Evolutionary conservation across 2,888 invertebrate species (phyloP).

Genomic region (Acronicta aceris): DNA sequence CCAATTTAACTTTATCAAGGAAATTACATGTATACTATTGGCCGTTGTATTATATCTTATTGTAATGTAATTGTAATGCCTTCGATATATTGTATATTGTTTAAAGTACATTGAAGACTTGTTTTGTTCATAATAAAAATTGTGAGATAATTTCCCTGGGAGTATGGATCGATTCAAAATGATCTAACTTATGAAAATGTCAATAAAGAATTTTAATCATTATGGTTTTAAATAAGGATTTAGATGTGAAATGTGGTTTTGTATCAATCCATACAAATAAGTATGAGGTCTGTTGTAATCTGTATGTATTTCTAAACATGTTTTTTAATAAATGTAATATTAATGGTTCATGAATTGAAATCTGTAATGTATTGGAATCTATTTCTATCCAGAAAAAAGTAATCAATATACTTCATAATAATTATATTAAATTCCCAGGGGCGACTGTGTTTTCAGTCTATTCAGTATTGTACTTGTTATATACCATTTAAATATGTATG

Average conservation of each 20-base stretch:
- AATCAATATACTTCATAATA: conserved; percentile 21
- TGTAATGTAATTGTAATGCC: conserved; percentile 50
- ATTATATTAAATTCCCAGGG: conserved; percentile 26
- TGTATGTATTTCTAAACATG: conserved; percentile 2
- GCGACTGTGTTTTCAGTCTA: conserved; percentile 31
- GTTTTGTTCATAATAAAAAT: conserved; percentile 50
- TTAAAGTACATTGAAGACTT: conserved; percentile 50
- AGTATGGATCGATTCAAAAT: conserved; percentile 40
- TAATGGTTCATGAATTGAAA: background rate
- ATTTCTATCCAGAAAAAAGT: background rate
- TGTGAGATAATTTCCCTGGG: conserved; percentile 23
- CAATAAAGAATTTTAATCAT: conserved; percentile 42
- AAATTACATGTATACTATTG: conserved; percentile 58
- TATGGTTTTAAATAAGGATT: conserved; percentile 17
- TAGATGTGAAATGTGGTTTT: conserved; percentile 25
- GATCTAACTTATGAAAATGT: conserved; percentile 52
- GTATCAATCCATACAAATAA: conserved; percentile 37
- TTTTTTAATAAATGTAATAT: background rate
- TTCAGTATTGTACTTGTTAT: conserved; percentile 48
- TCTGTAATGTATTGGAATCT: background rate
- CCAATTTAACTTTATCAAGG: conserved; percentile 49
- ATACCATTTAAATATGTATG: conserved; percentile 45
- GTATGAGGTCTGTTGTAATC: conserved; percentile 11
- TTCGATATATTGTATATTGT: conserved; percentile 50
- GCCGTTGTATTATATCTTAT: conserved; percentile 53